These are phyloP conservation scores for Chloropsis hardwickii DNA, from an alignment of 2,113 vertebrate genomes.

Conservation along the genomic window DNA sequence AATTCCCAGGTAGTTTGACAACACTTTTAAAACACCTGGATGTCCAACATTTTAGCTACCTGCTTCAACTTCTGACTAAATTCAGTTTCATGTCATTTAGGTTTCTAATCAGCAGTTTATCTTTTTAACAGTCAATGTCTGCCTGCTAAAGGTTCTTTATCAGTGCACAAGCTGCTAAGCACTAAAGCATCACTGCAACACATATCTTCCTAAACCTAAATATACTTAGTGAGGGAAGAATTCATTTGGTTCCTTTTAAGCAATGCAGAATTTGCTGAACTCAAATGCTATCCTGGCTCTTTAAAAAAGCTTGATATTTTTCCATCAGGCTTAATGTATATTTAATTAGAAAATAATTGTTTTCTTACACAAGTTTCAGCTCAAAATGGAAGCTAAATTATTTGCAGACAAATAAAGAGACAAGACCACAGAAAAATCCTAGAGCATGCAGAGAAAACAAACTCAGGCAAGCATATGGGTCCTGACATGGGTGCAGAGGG, in stretches of 20 bases:
- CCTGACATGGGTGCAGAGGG: constrained; percentile 10
- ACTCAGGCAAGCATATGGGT: constrained; percentile 10
- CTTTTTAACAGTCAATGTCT: background rate
- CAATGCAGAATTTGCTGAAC: background rate
- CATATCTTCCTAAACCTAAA: background rate
- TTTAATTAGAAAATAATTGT: background rate
- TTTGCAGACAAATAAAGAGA: background rate
- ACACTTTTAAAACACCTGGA: background rate
- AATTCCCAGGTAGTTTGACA: background rate
- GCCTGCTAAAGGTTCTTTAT: background rate
- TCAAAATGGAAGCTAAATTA: background rate
- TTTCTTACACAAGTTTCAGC: background rate
- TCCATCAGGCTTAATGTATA: background rate
- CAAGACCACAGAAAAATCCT: background rate
- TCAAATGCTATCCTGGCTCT: background rate
- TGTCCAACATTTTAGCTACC: background rate
- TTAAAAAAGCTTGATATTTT: background rate
- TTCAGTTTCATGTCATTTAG: background rate
- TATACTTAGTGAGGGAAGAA: background rate
- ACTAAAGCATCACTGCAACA: background rate
- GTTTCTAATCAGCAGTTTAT: background rate
- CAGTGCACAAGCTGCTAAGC: background rate
- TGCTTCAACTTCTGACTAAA: background rate
- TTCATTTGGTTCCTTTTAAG: background rate
- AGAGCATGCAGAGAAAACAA: background rate